Evolutionary conservation across 2,888 invertebrate genomes (phyloP), one percentile per base, ranked within the genome.

Genomic region (Podotricha telesiphe): DNA sequence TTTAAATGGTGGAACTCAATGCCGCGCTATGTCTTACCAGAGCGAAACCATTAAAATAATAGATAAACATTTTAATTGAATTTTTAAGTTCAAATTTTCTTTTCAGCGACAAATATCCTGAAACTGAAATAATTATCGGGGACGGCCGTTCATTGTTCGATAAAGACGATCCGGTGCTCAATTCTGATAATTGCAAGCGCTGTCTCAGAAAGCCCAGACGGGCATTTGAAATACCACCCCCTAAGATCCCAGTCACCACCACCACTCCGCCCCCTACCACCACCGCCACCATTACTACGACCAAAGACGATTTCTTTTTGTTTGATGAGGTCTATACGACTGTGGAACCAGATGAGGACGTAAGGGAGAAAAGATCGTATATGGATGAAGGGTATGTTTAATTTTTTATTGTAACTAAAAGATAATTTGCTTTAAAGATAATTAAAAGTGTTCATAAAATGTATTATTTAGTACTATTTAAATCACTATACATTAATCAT

Each of bases 81-180:
- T 6, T 28, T 4, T 28, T n/a, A n/a, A n/a, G n/a, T 28, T 28
- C 28, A 28, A 63, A 58, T 67, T 68, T 58, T 28, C n/a, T 47
- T 62, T 62, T 48, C 79, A 95, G 95, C 76, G 93, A 95, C 45
- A 92, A 80, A 20, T 93, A 87, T 77, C 91, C 94, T 4, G 87
- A 94, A 5, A 91, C 94, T 0, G 96, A 96, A 19, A 88, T 97
- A 42, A 95, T 96, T 78, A 89, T 97, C 74, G 97, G 97, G 0
- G 97, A 97, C 79, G 95, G 94, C 0, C 91, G 83, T 28, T 81
- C 88, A 0, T 69, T 81, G 13, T 85, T 76, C 75, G 78, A 84
- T 69, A 74, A 67, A 1, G 73, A 76, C 0, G 85, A 87, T 22
- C 73, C 77, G 0, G 74, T 71, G 0, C 71, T 86, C 7, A 73